A percentile compares a stretch with the other conserved stretches of the same genome.
These are phyloP conservation scores for Trisateles emortualis DNA, from an alignment of 2,888 invertebrate genomes.

Conservation along the genomic window DNA sequence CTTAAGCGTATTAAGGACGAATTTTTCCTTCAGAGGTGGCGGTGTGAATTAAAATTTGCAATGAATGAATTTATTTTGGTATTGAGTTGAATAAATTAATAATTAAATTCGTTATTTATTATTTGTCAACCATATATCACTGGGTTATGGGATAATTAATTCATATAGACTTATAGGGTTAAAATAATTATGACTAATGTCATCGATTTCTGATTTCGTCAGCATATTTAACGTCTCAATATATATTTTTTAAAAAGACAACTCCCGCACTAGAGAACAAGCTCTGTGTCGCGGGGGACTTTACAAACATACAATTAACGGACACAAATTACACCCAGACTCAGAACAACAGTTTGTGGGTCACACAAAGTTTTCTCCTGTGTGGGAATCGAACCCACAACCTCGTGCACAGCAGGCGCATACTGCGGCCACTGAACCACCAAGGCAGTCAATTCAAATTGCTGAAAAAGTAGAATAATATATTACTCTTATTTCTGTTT, in stretches of 20 bases:
- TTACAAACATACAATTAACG: too few relatives aligned
- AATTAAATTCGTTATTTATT: slow-evolving; percentile 47
- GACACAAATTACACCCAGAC: too few relatives aligned
- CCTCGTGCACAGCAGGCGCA: too few relatives aligned
- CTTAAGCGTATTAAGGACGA: slow-evolving; percentile 57
- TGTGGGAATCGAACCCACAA: too few relatives aligned
- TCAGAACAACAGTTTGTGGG: too few relatives aligned
- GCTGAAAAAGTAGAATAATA: slow-evolving; percentile 31
- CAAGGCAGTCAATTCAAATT: slow-evolving; percentile 29
- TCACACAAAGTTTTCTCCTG: too few relatives aligned
- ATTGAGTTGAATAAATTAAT: slow-evolving; percentile 41
- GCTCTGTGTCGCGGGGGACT: too few relatives aligned
- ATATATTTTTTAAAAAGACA: too few relatives aligned
- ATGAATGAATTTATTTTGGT: slow-evolving; percentile 28
- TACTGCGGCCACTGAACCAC: too few relatives aligned
- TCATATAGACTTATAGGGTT: slow-evolving; percentile 39
- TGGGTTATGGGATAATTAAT: slow-evolving; percentile 28
- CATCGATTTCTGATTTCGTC: slow-evolving; percentile 19
- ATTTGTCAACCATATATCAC: slow-evolving; percentile 40
- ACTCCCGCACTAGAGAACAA: too few relatives aligned
- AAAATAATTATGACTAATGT: slow-evolving; percentile 39
- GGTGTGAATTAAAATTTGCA: slow-evolving; percentile 23
- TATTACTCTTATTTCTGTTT: slow-evolving; percentile 4
- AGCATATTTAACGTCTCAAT: slow-evolving; percentile 1
- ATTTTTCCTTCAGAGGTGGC: slow-evolving; percentile 31